phyloP scores from a whole-genome alignment of 2,113 vertebrate species.

The Eulacestoma nigropectus region DNA sequence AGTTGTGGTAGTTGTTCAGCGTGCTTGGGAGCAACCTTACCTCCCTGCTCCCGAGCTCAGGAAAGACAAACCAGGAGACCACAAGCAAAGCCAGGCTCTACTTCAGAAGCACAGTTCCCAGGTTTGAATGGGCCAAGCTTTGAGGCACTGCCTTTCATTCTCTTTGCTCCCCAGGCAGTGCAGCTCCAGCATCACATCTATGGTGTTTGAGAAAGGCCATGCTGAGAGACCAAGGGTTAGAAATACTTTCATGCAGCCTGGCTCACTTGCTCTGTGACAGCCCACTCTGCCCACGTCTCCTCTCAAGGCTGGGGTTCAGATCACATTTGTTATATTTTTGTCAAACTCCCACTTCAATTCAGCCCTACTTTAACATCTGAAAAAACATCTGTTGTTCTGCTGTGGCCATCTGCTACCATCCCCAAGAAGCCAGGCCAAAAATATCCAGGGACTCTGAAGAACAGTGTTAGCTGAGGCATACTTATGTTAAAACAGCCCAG shows the following conservation, averaged over 20 bases:
- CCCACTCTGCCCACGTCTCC: background rate
- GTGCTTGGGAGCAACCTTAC: background rate
- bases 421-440: background rate
- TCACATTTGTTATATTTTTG: background rate
- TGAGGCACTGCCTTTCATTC: background rate
- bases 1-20: background rate
- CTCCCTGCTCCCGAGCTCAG: background rate
- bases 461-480: background rate
- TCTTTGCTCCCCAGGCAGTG: background rate
- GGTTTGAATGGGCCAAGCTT: background rate
- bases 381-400: background rate
- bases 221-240: background rate
- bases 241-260: background rate
- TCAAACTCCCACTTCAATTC: background rate
- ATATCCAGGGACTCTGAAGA: background rate
- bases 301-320: background rate
- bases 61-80: background rate
- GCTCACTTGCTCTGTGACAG: background rate
- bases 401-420: background rate
- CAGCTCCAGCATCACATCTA: background rate
- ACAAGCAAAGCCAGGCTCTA: background rate
- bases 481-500: background rate
- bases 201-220: background rate
- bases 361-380: background rate
- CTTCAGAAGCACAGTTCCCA: background rate